Evolutionary conservation across 2,113 vertebrate genomes (phyloP), one percentile per base, ranked within the genome.

Genomic region (Forbesichthys agassizii): DNA sequence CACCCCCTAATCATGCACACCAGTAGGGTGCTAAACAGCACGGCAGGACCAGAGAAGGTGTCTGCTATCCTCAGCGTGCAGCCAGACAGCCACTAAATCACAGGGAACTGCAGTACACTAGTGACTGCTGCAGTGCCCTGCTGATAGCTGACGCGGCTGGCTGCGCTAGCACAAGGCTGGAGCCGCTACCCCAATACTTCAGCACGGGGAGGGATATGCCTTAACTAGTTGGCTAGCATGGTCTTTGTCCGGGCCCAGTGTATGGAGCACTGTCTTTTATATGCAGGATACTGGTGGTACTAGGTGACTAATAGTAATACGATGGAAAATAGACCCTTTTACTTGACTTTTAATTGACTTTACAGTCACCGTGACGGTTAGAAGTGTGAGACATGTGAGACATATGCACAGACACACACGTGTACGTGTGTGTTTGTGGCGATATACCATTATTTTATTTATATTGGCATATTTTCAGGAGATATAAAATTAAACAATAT

Each of bases 91-190:
- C 84, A 49, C 82, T 87, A 67, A 42, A 82, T 83, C 84, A 84
- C 75, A 53, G 68, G 66, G 66, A 20, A 33, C 65, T 70, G 78
- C 80, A 63, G 69, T 59, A 53, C 62, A 12, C 68, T 48, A 2
- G 18, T 18, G 67, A 71, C 75, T 77, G 81, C 84, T 74, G 88
- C 83, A 84, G 84, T 77, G 81, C 78, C 80, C 78, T 61, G 81
- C 74, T 71, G 69, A 81, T 69, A 16, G 83, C 87, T 83, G 85
- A 87, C 82, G 80, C 81, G 36, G 77, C 88, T 68, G 47, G 16
- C 80, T 77, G 70, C 75, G 64, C 72, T 48, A 42, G 36, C 36
- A 42, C 36, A 5, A 5, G 36, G 7, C 36, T 42, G 7, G 36
- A 42, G 36, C 56, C 72, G 56, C 61, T 78, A 80, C 58, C 56